phyloP scores from a whole-genome alignment of 2,888 invertebrate species.

The Seira sanloemensis region DNA sequence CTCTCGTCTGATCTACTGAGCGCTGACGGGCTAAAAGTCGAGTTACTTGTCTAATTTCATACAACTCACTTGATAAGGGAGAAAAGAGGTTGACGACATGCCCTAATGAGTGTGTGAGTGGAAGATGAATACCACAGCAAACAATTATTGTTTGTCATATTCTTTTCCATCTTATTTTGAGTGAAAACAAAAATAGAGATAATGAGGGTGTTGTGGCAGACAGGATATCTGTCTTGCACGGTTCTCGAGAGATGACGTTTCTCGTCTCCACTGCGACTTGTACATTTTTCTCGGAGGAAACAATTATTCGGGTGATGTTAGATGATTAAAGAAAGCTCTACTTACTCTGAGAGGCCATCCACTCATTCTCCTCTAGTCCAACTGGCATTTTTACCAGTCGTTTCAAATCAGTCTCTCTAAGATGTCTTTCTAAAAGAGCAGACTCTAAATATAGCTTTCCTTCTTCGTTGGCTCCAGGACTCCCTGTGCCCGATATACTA shows the following conservation, averaged over 20 bases:
- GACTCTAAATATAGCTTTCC: conserved; percentile 97
- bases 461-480: conserved; percentile 76
- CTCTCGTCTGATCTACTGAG: not conserved
- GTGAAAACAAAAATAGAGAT: too few species aligned
- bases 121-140: too few species aligned
- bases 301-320: too few species aligned
- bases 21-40: too few species aligned
- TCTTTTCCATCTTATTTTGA: too few species aligned
- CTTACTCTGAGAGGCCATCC: conserved; percentile 99
- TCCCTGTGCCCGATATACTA: conserved; percentile 69
- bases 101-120: not conserved
- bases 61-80: too few species aligned
- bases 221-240: not conserved
- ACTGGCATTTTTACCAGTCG: conserved; percentile 95
- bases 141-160: too few species aligned
- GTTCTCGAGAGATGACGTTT: not conserved
- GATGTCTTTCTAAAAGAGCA: conserved; percentile 93
- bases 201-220: not conserved
- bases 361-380: conserved; percentile 98
- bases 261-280: not conserved
- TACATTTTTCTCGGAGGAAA: too few species aligned
- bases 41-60: too few species aligned
- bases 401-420: conserved; percentile 95
- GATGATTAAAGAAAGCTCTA: conserved; percentile 12
- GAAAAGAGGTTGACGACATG: not conserved